phyloP scores from a whole-genome alignment of 2,888 invertebrate species.

The Ennomos quercinarius region DNA sequence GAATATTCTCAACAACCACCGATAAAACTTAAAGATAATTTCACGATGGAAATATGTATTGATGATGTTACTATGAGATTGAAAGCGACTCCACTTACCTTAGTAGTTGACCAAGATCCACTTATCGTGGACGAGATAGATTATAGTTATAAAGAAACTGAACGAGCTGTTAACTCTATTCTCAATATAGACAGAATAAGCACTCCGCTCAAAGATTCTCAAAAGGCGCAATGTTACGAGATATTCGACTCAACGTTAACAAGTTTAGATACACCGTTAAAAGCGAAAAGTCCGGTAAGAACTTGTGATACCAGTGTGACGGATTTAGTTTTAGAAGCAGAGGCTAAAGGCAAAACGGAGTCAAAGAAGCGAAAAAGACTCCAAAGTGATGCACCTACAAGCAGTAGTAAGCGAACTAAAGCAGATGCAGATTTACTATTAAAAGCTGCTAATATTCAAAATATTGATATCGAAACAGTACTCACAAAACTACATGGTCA shows the following conservation, averaged over 20 bases:
- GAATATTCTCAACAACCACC: conserved; percentile 44
- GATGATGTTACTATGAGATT: conserved; percentile 73
- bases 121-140: conserved; percentile 43
- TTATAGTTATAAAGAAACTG: conserved; percentile 64
- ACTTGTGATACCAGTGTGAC: conserved; percentile 55
- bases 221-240: conserved; percentile 66
- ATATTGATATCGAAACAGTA: conserved; percentile 80
- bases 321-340: conserved; percentile 66
- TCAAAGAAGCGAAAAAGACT: conserved; percentile 69
- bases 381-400: conserved; percentile 57
- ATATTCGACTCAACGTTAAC: conserved; percentile 79
- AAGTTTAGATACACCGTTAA: conserved; percentile 77
- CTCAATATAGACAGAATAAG: conserved; percentile 65
- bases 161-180: conserved; percentile 71
- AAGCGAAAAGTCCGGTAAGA: conserved; percentile 54
- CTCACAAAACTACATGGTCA: conserved; percentile 78
- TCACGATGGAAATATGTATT: conserved; percentile 74
- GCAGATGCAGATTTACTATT: conserved; percentile 66
- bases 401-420: conserved; percentile 64
- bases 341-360: conserved; percentile 53
- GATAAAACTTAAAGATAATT: conserved; percentile 70
- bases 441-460: conserved; percentile 69
- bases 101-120: conserved; percentile 58
- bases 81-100: conserved; percentile 61
- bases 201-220: conserved; percentile 70